phyloP scores from a whole-genome alignment of 2,113 vertebrate genomes.

The Loxodonta africana region DNA sequence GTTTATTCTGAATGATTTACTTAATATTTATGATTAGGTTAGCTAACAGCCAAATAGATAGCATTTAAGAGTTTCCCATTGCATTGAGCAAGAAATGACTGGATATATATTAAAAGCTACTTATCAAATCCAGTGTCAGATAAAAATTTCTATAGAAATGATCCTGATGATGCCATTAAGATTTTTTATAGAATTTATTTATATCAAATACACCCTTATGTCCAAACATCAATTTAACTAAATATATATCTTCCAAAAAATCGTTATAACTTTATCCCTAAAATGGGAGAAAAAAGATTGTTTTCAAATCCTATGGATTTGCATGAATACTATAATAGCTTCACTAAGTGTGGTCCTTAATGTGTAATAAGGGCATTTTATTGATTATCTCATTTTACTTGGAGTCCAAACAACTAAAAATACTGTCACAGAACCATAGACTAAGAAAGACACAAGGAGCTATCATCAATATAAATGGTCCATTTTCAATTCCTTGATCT shows the following conservation, averaged over 20 bases:
- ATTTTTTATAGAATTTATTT: conserved; percentile 16
- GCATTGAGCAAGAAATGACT: conserved; percentile 12
- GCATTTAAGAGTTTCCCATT: conserved; percentile 50
- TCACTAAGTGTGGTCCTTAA: background rate
- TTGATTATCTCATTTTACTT: conserved; percentile 27
- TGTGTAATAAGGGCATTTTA: background rate
- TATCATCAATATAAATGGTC: background rate
- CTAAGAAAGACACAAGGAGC: background rate
- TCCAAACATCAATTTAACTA: background rate
- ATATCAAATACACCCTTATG: background rate
- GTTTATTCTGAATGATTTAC: conserved; percentile 52
- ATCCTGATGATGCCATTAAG: background rate
- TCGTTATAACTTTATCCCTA: conserved; percentile 16
- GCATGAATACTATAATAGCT: background rate
- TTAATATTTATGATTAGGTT: conserved; percentile 48
- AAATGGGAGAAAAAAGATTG: conserved; percentile 15
- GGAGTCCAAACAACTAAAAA: conserved; percentile 25
- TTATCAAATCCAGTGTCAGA: conserved; percentile 18
- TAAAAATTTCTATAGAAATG: conserved; percentile 37
- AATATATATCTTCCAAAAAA: background rate
- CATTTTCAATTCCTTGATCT: conserved; percentile 30
- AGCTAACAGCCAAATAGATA: conserved; percentile 14
- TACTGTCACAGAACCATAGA: background rate
- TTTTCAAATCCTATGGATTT: conserved; percentile 4
- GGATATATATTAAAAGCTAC: background rate